Evolutionary conservation across 2,797 vertebrate genomes (phyloP), one percentile per base, ranked within the genome.

Genomic region (Hoplostethus atlanticus): DNA sequence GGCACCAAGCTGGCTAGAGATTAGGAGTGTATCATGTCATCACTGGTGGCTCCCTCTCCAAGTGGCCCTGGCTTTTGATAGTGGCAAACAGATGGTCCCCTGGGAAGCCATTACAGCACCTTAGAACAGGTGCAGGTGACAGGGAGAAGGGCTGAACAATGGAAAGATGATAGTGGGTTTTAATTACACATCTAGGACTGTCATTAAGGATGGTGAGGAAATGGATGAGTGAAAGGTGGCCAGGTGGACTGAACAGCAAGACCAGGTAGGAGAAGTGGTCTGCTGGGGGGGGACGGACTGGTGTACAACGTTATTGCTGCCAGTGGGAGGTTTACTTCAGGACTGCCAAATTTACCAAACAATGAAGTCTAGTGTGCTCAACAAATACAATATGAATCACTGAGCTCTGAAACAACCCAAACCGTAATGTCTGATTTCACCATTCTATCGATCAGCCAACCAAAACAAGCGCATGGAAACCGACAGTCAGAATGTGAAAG

Each of bases 111-210:
- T 75, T 57, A 76, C n/a, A 42, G 46, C 53, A 76, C 66, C 56
- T 69, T 70, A 83, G 73, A 79, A 51, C 59, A 81, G 74, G 56
- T 76, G 65, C n/a, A 63, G 48, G 69, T 68, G 71, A 81, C 58
- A 71, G 25, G 8, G 46, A 34, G 38, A 25, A 12, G 48, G 10
- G 53, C 36, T 44, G 13, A 3, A 59, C 25, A 50, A 53, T 1
- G 55, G 61, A 21, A 68, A 21, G 54, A 21, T 30, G 71, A 67
- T 42, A 15, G 60, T 38, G 46, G 66, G 55, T 77, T 70, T 78
- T 87, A 87, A 86, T 76, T 82, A 82, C 64, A 64, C 52, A 50
- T 64, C 6, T 1, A 4, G 38, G 60, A 62, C 54, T 63, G 52
- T 42, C 16, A 31, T 58, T 68, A n/a, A 11, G 12, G 53, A 25